Evolutionary conservation across 1,140 invertebrate genomes (phyloP), one percentile per base, ranked within the genome.

Genomic region (Drosophila tropicalis): DNA sequence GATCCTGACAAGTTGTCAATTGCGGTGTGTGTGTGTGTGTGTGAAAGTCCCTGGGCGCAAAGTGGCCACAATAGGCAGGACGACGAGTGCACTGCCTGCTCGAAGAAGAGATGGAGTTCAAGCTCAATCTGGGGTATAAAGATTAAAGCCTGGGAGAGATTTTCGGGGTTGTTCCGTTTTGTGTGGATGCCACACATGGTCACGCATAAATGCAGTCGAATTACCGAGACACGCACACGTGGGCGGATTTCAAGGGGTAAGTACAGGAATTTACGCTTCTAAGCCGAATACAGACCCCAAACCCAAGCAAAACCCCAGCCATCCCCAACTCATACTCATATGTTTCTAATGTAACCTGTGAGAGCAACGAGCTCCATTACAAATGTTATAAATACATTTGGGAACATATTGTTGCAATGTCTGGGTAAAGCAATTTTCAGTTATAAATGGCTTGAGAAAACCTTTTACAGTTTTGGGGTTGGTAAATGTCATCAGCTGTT

Each of bases 171-270:
- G 51, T 19, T 36, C 51, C 19, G 36, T 70, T 29, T 3, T 6
- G 22, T 72, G 86, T 51, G 17, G 44, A 22, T 51, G 17, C 17
- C 44, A 51, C 44, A 51, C 81, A 68, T 90, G 83, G 78, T 87
- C 83, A 90, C 83, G 87, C 87, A 83, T 90, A 90, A 90, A 90
- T 90, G 87, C 80, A 90, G 83, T 69, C 76, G 81, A 90, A 90
- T 90, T 90, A 90, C 80, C 73, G 67, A 76, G 56, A 69, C 47
- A 73, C 75, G 76, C 81, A 83, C 82, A 83, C 82, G 76, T 81
- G 64, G 47, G 60, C 39, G 51, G 25, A 72, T 76, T 72, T 55
- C 39, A 64, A 55, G 36, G 76, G 65, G 55, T 58, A 36, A 19
- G 36, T 76, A 63, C 15, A 13, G 66, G 65, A 12, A 13, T 55